Evolutionary conservation across 2,888 invertebrate species (phyloP), one percentile per base, ranked within the genome.

Genomic region (Parasteatoda lunata): DNA sequence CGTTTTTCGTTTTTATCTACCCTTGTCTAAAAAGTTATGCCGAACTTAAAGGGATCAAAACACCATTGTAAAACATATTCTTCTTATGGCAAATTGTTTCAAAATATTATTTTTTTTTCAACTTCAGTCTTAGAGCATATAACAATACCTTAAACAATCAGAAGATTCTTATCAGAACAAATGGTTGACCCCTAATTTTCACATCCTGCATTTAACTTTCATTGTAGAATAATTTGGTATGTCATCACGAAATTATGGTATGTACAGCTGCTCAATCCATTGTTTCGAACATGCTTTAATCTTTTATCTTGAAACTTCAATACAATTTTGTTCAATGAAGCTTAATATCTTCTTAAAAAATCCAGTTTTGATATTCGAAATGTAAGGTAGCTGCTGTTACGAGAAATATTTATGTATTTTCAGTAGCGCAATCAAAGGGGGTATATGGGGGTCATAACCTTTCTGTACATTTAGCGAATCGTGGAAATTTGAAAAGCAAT

Each of bases 101-200:
- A 0, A 59, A 59, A 59, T 9, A 59, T 1, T 30, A 30, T 30
- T 30, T 30, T 30, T 30, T 30, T 30, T 30, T n/a, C n/a, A 30
- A 1, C 30, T 30, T 30, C 0, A 30, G 30, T 30, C 30, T 30
- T 30, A 30, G 30, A 30, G 30, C 30, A 30, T 30, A 30, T 2
- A 30, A 30, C 30, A 30, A 30, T 30, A 30, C 30, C 59, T 59
- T n/a, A 13, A 13, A 59, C 59, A 59, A 59, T 59, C 59, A 59
- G n/a, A 9, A 6, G 59, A 59, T n/a, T 59, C 4, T 59, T 59
- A 59, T 59, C 59, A n/a, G n/a, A 59, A 59, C 59, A 59, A 59
- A 59, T 13, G 59, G 59, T 59, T 59, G 59, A 59, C n/a, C 59
- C 59, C 59, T n/a, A 13, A 59, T 59, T 59, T 59, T 59, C n/a